Conservation (phyloP, 2,113 vertebrate genomes). For the Empidonax alnorum region DNA sequence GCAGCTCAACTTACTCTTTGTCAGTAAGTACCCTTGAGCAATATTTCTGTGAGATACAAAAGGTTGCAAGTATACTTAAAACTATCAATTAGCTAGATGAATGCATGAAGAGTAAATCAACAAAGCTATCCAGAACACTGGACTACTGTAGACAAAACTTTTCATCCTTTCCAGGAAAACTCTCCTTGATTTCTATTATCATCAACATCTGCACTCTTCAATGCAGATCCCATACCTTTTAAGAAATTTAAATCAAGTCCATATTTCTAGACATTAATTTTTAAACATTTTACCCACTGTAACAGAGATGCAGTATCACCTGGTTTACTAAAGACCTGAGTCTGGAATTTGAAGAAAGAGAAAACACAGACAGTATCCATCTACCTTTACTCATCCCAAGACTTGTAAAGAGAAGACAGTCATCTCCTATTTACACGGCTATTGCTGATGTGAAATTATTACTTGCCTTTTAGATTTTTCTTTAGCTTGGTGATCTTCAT, state of each 20-base stretch:
- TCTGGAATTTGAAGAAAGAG: background rate
- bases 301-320: background rate
- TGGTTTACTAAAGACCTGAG: slow-evolving; percentile 41
- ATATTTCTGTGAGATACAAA: background rate
- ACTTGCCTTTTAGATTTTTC: background rate
- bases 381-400: background rate
- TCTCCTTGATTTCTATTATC: slow-evolving; percentile 43
- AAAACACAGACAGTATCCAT: background rate
- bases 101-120: background rate
- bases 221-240: background rate
- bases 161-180: slow-evolving; percentile 28
- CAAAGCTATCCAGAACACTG: background rate
- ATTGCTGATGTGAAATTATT: background rate
- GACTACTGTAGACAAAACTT: slow-evolving; percentile 7
- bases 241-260: slow-evolving; percentile 52
- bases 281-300: slow-evolving; percentile 1
- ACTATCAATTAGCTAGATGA: background rate
- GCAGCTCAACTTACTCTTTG: background rate
- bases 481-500: background rate
- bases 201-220: slow-evolving; percentile 36
- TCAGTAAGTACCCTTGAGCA: background rate
- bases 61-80: background rate
- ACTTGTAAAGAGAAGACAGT: background rate
- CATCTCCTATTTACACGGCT: background rate
- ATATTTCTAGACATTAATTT: background rate